These are phyloP conservation scores for Gari tellinella DNA, from an alignment of 2,888 invertebrate species.

Conservation along the genomic window DNA sequence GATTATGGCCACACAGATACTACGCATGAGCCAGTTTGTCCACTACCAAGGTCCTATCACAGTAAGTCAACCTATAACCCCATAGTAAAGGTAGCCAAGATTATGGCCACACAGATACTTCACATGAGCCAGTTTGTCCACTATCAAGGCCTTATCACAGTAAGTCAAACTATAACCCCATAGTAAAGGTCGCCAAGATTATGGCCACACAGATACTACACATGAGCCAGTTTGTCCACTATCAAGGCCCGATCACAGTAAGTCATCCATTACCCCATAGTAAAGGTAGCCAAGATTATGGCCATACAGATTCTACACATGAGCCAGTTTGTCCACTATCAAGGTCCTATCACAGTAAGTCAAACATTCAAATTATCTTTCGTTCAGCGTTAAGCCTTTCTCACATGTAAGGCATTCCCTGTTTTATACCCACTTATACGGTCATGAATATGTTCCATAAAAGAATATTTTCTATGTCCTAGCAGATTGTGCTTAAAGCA, in stretches of 20 bases:
- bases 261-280: constrained; percentile 73
- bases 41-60: constrained; percentile 57
- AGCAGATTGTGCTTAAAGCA: too few species aligned
- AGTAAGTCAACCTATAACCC: too few species aligned
- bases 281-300: constrained; percentile 73
- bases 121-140: constrained; percentile 65
- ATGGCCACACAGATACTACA: constrained; percentile 71
- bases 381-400: too few species aligned
- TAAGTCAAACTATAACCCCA: constrained; percentile 73
- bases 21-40: constrained; percentile 65
- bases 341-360: constrained; percentile 62
- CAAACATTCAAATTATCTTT: too few species aligned
- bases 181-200: constrained; percentile 73
- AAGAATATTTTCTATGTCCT: too few species aligned
- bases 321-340: constrained; percentile 57
- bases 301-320: constrained; percentile 68
- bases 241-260: constrained; percentile 61
- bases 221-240: constrained; percentile 64
- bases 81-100: too few species aligned
- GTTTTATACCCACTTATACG: too few species aligned
- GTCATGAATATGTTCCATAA: too few species aligned
- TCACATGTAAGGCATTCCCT: too few species aligned
- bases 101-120: too few species aligned
- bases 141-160: constrained; percentile 65
- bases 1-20: constrained; percentile 71